A percentile compares a stretch with the other conserved stretches of the same genome.
Conservation (phyloP, 2,888 invertebrate genomes). For the Xestia rhomboidea region DNA sequence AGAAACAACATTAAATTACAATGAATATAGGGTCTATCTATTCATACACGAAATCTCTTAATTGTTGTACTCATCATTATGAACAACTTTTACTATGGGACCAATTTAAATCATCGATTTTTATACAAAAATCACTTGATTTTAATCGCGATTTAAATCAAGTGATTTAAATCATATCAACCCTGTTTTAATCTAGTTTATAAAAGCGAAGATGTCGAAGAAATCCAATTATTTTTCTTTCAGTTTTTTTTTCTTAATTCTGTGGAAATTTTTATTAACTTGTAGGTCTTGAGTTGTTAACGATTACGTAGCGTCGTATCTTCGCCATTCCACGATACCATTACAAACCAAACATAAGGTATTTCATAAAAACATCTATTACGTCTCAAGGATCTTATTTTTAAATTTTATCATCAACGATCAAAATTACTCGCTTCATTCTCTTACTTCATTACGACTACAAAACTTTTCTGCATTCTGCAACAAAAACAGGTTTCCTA, state of each 20-base stretch:
- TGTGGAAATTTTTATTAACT: background rate
- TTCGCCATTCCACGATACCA: no score
- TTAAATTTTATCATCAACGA: slow-evolving; percentile 14
- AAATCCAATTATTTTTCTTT: background rate
- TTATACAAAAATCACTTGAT: no score
- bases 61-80: no score
- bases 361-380: slow-evolving; percentile 8
- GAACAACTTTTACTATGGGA: no score
- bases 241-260: background rate
- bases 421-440: slow-evolving; percentile 28
- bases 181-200: no score
- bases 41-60: no score
- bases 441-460: background rate
- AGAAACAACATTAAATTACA: background rate
- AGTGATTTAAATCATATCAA: no score
- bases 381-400: background rate
- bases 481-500: slow-evolving; percentile 16
- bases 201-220: background rate
- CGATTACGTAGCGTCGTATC: no score
- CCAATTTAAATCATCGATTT: no score
- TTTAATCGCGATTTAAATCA: no score
- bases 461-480: slow-evolving; percentile 15
- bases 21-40: no score
- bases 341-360: background rate
- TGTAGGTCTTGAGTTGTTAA: background rate